These are phyloP conservation scores for Platygyra sinensis DNA, from an alignment of 64 coral and sea anemone genomes.

Conservation along the genomic window DNA sequence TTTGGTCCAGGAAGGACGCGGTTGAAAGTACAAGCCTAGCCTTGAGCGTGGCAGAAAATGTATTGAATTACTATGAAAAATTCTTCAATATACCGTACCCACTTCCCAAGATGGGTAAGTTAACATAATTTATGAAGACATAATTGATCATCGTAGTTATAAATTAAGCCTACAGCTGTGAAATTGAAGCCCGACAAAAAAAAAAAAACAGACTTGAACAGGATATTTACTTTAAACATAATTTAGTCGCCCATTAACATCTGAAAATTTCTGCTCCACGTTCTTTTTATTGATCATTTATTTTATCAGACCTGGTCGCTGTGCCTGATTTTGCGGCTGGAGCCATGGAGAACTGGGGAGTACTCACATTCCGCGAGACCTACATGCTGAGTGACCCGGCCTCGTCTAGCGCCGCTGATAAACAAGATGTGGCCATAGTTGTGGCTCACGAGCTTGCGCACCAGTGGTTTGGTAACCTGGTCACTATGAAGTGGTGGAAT, in stretches of 20 bases:
- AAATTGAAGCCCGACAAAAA: neutral
- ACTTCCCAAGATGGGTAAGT: conserved; percentile 97
- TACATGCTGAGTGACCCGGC: conserved; percentile 84
- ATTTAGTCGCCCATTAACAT: too few relatives aligned
- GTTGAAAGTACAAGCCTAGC: conserved; percentile 64
- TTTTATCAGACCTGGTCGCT: conserved; percentile 73
- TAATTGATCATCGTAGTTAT: neutral
- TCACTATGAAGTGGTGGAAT: conserved; percentile 91
- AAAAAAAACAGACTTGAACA: neutral
- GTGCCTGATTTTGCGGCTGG: conserved; percentile 92
- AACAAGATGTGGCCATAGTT: conserved; percentile 82
- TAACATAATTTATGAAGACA: neutral
- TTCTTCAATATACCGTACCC: conserved; percentile 97
- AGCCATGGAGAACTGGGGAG: conserved; percentile 99
- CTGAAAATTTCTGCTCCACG: too few relatives aligned
- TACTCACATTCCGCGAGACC: conserved; percentile 85
- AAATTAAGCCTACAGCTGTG: neutral
- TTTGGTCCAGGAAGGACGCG: conserved; percentile 90
- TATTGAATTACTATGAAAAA: conserved; percentile 89
- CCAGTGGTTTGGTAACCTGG: conserved; percentile 91
- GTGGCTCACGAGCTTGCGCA: conserved; percentile 93
- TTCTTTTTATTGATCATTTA: neutral
- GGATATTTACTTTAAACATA: too few relatives aligned
- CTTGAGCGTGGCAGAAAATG: conserved; percentile 78
- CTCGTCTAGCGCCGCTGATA: conserved; percentile 76